Evolutionary conservation across 2,113 vertebrate genomes (phyloP).

Genomic region (Neopipo cinnamomea): DNA sequence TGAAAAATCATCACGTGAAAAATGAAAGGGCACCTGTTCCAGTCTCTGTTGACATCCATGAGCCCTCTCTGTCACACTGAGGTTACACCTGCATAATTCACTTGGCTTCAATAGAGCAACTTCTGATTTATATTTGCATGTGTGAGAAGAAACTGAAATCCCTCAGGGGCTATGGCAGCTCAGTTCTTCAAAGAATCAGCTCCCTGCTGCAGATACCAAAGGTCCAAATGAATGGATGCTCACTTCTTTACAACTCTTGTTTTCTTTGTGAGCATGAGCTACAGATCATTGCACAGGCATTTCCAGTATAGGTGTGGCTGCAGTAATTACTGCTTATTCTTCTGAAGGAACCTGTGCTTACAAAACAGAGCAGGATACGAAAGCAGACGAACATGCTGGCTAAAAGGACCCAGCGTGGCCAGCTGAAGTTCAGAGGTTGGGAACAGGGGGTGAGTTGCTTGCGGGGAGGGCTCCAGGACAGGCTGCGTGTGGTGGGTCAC

Average conservation of each 20-base stretch:
- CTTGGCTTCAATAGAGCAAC: background rate
- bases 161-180: background rate
- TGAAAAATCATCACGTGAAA: conserved; percentile 13
- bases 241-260: background rate
- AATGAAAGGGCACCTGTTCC: conserved; percentile 41
- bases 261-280: background rate
- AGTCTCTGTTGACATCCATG: background rate
- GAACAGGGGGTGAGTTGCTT: background rate
- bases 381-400: background rate
- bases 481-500: background rate
- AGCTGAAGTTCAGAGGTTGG: background rate
- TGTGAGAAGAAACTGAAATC: background rate
- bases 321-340: conserved; percentile 28
- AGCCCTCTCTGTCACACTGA: background rate
- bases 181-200: conserved; percentile 2
- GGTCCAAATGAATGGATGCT: background rate
- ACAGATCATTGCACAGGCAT: conserved; percentile 39
- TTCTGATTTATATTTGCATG: conserved; percentile 42
- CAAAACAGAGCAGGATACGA: background rate
- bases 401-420: background rate
- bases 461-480: background rate
- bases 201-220: background rate
- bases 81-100: conserved; percentile 25
- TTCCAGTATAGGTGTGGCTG: conserved; percentile 60
- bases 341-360: background rate